These are phyloP conservation scores for Equus przewalskii DNA, from an alignment of 2,113 vertebrate genomes.

Conservation along the genomic window DNA sequence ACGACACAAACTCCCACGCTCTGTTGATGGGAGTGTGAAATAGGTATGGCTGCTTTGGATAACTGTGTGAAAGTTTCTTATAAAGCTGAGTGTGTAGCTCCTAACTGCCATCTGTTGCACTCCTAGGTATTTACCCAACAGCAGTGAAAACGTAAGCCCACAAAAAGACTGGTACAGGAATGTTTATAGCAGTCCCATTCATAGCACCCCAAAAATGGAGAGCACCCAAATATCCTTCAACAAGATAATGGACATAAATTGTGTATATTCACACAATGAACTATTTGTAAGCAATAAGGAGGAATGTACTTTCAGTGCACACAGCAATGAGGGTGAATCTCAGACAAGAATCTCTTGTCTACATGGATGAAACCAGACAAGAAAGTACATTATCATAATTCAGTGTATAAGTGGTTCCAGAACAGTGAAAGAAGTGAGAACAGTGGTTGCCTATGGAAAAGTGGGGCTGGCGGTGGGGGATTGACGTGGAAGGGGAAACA, in stretches of 20 bases:
- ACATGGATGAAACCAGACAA: background rate
- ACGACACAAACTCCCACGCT: rapidly evolving
- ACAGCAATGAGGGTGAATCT: rapidly evolving
- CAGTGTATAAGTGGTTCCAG: background rate
- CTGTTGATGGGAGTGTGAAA: too few species aligned
- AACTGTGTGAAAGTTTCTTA: background rate
- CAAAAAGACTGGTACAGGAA: background rate
- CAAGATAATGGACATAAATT: background rate
- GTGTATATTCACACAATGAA: rapidly evolving
- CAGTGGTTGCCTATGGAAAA: rapidly evolving
- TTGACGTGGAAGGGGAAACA: too few species aligned
- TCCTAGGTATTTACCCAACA: background rate
- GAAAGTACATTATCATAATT: background rate
- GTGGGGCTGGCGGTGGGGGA: too few species aligned
- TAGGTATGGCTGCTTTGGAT: rapidly evolving
- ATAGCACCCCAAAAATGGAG: too few species aligned
- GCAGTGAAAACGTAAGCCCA: background rate
- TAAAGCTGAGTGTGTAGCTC: background rate
- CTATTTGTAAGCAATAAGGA: background rate
- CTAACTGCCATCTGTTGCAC: background rate
- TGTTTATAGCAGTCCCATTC: background rate
- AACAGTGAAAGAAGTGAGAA: background rate
- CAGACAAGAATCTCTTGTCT: rapidly evolving
- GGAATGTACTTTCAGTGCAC: rapidly evolving
- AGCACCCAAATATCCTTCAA: background rate